Evolutionary conservation across 1,140 invertebrate species (phyloP), one percentile per base, ranked within the genome.

Genomic region (Samia ricini): DNA sequence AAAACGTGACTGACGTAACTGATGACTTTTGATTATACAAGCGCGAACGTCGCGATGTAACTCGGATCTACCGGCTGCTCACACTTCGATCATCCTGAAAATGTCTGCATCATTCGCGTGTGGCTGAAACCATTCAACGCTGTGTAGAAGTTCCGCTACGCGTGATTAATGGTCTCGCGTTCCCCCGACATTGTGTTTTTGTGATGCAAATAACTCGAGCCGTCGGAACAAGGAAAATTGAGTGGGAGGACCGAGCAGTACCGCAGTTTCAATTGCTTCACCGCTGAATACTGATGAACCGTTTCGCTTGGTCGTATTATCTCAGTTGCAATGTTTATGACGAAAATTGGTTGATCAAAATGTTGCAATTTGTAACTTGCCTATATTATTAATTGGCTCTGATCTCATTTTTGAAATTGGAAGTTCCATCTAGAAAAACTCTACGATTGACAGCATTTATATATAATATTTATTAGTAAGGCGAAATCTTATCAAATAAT

Each of bases 201-300:
- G 83, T 88, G 83, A 88, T 88, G 83, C 83, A 88, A 88, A 88
- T 86, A 86, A 85, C 79, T 86, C 76, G 75, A 86, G 77, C 81
- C 80, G 83, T 82, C 79, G 82, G 81, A 86, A 85, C 83, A 85
- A 82, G 83, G 85, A 83, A 82, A 87, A 87, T 86, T 86, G 83
- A 84, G 82, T 78, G 81, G 83, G 82, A 80, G 81, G 83, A 74
- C 77, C 74, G 76, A 78, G 73, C 76, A 76, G 77, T 74, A 80
- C 81, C 85, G 79, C 81, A 86, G 83, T 88, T 84, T 86, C 85
- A 84, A 88, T 86, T 87, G 85, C 83, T 81, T 72, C 74, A 69
- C 76, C 77, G 79, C 81, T 83, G 85, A 88, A 88, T 88, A 85
- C 85, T 88, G 83, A 88, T 87, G 85, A 87, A 86, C 75, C 81